These are phyloP conservation scores for Nomada hirtipes DNA, from an alignment of 2,888 invertebrate species.

Conservation along the genomic window DNA sequence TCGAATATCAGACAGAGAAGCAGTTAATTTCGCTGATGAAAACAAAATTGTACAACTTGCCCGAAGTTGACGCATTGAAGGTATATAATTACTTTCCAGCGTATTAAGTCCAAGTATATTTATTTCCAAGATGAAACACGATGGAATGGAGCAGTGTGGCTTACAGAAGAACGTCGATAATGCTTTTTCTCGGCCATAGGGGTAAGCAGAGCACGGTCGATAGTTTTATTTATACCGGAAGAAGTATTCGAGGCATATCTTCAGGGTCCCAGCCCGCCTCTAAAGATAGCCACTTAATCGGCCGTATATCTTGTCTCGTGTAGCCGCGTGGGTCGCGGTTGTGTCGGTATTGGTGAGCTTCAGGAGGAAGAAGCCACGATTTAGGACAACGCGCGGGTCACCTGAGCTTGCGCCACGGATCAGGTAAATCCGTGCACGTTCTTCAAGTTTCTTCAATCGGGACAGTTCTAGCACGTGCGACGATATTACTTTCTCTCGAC, in stretches of 20 bases:
- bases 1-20: too few species aligned
- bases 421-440: slow-evolving; percentile 32
- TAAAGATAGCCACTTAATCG: slow-evolving; percentile 65
- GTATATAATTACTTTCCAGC: too few species aligned
- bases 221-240: slow-evolving; percentile 64
- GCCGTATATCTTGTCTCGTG: slow-evolving; percentile 57
- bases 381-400: slow-evolving; percentile 59
- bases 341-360: slow-evolving; percentile 51
- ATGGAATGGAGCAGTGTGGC: not conserved
- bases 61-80: too few species aligned
- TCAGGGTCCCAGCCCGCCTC: slow-evolving; percentile 58
- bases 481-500: slow-evolving; percentile 15
- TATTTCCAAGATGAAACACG: too few species aligned
- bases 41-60: too few species aligned
- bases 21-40: too few species aligned
- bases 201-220: slow-evolving; percentile 22
- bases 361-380: slow-evolving; percentile 49
- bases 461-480: slow-evolving; percentile 47
- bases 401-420: slow-evolving; percentile 16
- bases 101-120: too few species aligned
- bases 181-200: not conserved
- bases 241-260: slow-evolving; percentile 50
- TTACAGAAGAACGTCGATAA: not conserved
- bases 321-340: slow-evolving; percentile 50
- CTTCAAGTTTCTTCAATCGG: not conserved